Base-by-base conservation (phyloP, 2,888 invertebrate genomes). In the Alloscopus bannaensis region DNA sequence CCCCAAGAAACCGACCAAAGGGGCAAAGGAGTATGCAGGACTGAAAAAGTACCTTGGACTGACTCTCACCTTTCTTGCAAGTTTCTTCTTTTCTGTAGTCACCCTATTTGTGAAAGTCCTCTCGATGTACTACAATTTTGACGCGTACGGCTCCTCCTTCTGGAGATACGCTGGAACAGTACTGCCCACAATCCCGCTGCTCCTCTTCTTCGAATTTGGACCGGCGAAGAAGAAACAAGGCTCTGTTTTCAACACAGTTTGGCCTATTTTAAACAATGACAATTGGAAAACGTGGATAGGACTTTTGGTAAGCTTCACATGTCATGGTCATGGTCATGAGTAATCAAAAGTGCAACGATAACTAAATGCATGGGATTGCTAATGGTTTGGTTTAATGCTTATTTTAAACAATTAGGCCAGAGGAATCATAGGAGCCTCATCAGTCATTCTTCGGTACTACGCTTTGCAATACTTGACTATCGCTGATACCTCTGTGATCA, bases 401-500 rank as follows among this genome's bases (percentile, higher is more conserved):
- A 29, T 42, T 24, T 59, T 59, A 29, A 60, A 40, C 55, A n/a
- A 66, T 57, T 40, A 86, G 86, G 77, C 73, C 47, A 75, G 86
- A 55, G 86, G 86, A n/a, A 26, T 84, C 11, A 80, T 86, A 3
- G 86, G 84, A 22, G 79, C 83, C 8, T 77, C 81, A 2, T 80
- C 84, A 0, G 85, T 85, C 18, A 81, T 84, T 47, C 70, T 85
- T 18, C 73, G 86, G 24, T 86, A 84, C 52, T 85, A 80, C 62
- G 83, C 86, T 8, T 69, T 86, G 6, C 64, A 84, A 45, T 85
- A 86, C 55, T 60, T 86, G 64, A 81, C 83, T 6, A 83, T 86
- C n/a, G 86, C 82, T 16, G 85, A 86, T 57, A 82, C 85, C 1
- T 70, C 81, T 3, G 85, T 85, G 16, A 86, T 86, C 24, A 83